Evolutionary conservation across 2,113 vertebrate genomes (phyloP), one percentile per base, ranked within the genome.

Genomic region (Sceloporus undulatus): DNA sequence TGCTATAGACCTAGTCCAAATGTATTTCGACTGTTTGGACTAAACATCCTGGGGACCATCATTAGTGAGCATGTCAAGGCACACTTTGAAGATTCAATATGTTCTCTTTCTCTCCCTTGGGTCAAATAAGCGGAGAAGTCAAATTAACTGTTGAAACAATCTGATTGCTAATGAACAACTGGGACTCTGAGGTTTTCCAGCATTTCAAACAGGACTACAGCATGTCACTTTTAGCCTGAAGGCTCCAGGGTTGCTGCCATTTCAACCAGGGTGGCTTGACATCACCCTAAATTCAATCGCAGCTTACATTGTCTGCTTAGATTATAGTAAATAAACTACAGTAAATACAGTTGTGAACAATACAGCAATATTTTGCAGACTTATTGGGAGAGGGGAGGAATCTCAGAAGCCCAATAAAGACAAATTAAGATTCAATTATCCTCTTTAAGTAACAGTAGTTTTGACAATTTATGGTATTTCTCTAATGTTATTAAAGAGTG

Each of bases 151-250:
- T 75, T 81, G 85, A 84, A 84, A 88, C 79, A 66, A 38, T 70
- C 77, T 81, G 79, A 79, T 27, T 16, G 40, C 56, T 85, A 88
- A 88, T 1, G 0, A 86, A 66, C 4, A 89, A 85, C 78, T 78
- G 70, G 59, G 84, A 56, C 18, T 76, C 16, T 13, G 38, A 66
- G 5, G 48, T 62, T 42, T 52, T 38, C 81, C 75, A 91, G 5
- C 21, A 89, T 70, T 91, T 92, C 84, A 85, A 90, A 68, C 59
- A 68, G 87, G 92, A 92, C 4, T 25, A 62, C 0, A 85, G 76
- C 79, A 79, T 62, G 54, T 80, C 9, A 25, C 9, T 48, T 91
- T 83, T 85, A 85, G 80, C 91, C 85, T n/a, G 34, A 84, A 89
- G 89, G 86, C 85, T 86, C 90, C 40, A 88, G 71, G 66, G 88